Evolutionary conservation across 2,888 invertebrate species (phyloP).

Genomic region (Malachius bipustulatus): DNA sequence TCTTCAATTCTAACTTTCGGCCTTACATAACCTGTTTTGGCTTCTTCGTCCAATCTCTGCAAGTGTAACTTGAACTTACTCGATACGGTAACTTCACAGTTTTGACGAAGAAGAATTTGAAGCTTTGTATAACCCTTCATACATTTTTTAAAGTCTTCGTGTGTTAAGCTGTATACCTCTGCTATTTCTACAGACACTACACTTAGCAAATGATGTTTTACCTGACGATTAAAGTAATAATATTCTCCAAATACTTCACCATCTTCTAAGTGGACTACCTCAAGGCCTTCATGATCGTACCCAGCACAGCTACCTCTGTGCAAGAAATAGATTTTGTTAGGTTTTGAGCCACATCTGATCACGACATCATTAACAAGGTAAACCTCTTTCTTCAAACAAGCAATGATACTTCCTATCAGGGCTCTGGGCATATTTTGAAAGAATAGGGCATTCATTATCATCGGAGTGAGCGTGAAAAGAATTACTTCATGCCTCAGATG

Average conservation of each 20-base stretch:
- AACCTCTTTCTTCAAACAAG: not conserved
- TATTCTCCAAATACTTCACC: not conserved
- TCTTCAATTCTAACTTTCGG: too few relatives aligned
- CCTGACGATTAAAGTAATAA: not conserved
- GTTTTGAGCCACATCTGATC: not conserved
- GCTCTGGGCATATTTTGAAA: not conserved
- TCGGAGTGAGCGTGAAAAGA: not conserved
- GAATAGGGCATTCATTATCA: not conserved
- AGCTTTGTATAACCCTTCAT: too few relatives aligned
- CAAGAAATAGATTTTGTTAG: not conserved
- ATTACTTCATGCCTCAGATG: not conserved
- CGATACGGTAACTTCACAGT: too few relatives aligned
- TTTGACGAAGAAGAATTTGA: too few relatives aligned
- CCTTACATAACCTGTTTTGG: too few relatives aligned
- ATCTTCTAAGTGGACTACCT: not conserved
- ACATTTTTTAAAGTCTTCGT: too few relatives aligned
- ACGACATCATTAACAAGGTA: not conserved
- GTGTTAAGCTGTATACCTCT: too few relatives aligned
- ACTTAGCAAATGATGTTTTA: not conserved
- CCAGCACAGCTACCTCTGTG: not conserved
- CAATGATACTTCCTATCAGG: not conserved
- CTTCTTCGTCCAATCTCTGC: too few relatives aligned
- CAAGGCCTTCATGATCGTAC: not conserved
- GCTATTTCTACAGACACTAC: not conserved
- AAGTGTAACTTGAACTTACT: too few relatives aligned